phyloP scores from a whole-genome alignment of 2,888 invertebrate species.

The Oegoconia quadripuncta region DNA sequence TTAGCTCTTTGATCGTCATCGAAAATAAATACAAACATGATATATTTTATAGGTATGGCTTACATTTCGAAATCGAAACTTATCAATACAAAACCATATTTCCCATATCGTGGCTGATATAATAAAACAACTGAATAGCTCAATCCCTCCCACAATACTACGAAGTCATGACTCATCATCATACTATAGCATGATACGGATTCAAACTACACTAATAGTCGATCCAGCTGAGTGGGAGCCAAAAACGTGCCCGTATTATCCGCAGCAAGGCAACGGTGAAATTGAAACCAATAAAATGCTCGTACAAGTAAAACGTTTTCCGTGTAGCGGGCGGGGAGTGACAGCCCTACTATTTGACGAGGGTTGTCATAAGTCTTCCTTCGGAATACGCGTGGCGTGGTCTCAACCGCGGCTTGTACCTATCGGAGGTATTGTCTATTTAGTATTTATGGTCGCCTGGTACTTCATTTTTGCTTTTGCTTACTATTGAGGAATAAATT shows the following conservation, averaged over 20 bases:
- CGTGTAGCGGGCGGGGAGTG: conserved; percentile 49
- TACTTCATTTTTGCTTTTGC: too few species aligned
- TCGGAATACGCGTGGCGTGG: conserved; percentile 24
- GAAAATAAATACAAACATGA: too few species aligned
- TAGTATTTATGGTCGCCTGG: too few species aligned
- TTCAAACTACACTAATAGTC: conserved; percentile 39
- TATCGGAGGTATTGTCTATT: background rate
- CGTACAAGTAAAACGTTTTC: conserved; percentile 67
- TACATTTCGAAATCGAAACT: too few species aligned
- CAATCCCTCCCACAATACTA: conserved; percentile 26
- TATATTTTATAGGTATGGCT: too few species aligned
- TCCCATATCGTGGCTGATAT: too few species aligned
- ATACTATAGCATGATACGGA: background rate
- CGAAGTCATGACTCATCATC: conserved; percentile 43
- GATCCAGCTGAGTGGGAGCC: conserved; percentile 25
- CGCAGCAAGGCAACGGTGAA: conserved; percentile 61
- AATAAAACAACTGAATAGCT: conserved; percentile 13
- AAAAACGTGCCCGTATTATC: conserved; percentile 45
- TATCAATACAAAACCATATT: too few species aligned
- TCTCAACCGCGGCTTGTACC: conserved; percentile 3
- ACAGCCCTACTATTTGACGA: conserved; percentile 55
- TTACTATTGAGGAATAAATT: too few species aligned
- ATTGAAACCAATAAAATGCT: conserved; percentile 76
- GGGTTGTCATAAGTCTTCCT: conserved; percentile 77
- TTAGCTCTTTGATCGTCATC: too few species aligned